A percentile compares a stretch with the other conserved stretches of the same genome.
Evolutionary conservation across 1,140 invertebrate genomes (phyloP).

Genomic region (Polypedilum vanderplanki): DNA sequence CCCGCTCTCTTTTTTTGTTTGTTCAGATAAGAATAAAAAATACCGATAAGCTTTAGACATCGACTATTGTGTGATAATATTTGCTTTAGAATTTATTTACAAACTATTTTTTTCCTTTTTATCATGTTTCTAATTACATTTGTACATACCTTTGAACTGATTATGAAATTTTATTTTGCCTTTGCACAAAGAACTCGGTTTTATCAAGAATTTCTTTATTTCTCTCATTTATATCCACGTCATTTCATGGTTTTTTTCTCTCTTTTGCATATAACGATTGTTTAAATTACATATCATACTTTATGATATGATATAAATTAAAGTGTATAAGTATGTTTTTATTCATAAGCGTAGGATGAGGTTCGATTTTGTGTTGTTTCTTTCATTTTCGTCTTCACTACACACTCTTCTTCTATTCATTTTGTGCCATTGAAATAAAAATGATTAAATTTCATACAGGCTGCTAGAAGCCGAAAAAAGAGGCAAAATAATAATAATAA

Average conservation of each 20-base stretch:
- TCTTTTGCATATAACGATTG: too few relatives aligned
- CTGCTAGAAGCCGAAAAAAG: not conserved
- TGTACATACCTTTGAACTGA: not conserved
- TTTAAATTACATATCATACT: too few relatives aligned
- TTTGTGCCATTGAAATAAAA: conserved; percentile 6
- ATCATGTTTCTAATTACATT: conserved; percentile 5
- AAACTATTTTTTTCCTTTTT: not conserved
- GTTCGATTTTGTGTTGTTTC: too few relatives aligned
- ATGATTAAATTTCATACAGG: conserved; percentile 2
- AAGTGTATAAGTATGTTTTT: too few relatives aligned
- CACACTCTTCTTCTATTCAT: too few relatives aligned
- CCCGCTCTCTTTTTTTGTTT: not conserved
- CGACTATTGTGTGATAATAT: not conserved
- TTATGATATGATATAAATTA: too few relatives aligned
- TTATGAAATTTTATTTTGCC: not conserved
- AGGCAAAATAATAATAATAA: conserved; percentile 8
- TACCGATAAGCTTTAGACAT: not conserved
- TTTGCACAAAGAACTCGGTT: not conserved
- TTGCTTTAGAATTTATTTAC: not conserved
- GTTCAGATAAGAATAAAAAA: not conserved
- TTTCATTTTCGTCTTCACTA: too few relatives aligned
- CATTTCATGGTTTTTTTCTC: too few relatives aligned
- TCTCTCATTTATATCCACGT: too few relatives aligned
- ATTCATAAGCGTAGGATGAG: too few relatives aligned
- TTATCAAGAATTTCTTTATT: too few relatives aligned